Percentiles rank a stretch among this genome's conserved stretches.
Conservation (phyloP, 2,888 invertebrate species). For the Ligdia adustata region DNA sequence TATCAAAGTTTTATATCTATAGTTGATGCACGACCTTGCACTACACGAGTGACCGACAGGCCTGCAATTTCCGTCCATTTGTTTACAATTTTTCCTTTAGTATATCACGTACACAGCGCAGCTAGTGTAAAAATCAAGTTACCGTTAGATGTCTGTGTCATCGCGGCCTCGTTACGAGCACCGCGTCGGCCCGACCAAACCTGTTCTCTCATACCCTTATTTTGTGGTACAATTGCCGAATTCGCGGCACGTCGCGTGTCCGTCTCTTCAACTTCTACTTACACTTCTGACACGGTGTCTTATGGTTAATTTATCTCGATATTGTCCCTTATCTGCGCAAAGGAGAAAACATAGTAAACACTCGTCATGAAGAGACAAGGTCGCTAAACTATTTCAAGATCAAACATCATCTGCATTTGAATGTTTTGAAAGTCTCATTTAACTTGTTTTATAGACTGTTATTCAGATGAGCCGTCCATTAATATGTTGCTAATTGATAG, state of each 20-base stretch:
- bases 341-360: slow-evolving; percentile 16
- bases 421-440: slow-evolving; percentile 14
- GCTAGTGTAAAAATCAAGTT: slow-evolving; percentile 66
- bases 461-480: slow-evolving; percentile 5
- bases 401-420: slow-evolving; percentile 11
- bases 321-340: slow-evolving; percentile 20
- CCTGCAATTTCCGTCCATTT: slow-evolving; percentile 29
- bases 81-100: slow-evolving; percentile 54
- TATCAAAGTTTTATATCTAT: slow-evolving; percentile 15
- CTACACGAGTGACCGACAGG: slow-evolving; percentile 5
- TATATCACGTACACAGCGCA: slow-evolving; percentile 47
- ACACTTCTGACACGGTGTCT: slow-evolving; percentile 7
- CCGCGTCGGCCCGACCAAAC: slow-evolving; percentile 59
- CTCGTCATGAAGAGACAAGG: slow-evolving; percentile 13
- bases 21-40: slow-evolving; percentile 29
- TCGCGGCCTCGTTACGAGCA: slow-evolving; percentile 71
- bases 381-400: slow-evolving; percentile 22
- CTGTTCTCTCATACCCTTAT: slow-evolving; percentile 72
- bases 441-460: slow-evolving; percentile 3
- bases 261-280: slow-evolving; percentile 1
- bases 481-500: slow-evolving; percentile 12
- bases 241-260: slow-evolving; percentile 43
- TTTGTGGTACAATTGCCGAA: slow-evolving; percentile 60
- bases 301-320: slow-evolving; percentile 21
- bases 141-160: slow-evolving; percentile 83